phyloP scores from a whole-genome alignment of 2,888 invertebrate species.

The Uloborus plumipes region DNA sequence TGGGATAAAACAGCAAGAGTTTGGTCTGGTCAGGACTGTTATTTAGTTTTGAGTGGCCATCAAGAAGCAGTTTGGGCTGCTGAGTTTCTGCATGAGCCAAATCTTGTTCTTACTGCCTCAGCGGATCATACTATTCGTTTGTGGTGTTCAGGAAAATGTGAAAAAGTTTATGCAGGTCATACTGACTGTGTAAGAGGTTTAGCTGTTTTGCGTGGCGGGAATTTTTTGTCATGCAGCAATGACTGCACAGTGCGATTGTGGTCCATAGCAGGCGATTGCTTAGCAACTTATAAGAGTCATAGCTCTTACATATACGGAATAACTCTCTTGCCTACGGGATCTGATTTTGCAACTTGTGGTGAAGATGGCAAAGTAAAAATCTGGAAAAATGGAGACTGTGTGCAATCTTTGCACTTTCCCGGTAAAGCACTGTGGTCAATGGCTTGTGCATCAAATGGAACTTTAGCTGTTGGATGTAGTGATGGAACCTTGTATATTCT shows the following conservation, averaged over 20 bases:
- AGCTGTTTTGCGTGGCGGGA: slow-evolving; percentile 78
- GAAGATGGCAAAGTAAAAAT: slow-evolving; percentile 88
- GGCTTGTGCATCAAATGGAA: slow-evolving; percentile 84
- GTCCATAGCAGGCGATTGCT: slow-evolving; percentile 83
- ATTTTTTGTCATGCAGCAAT: slow-evolving; percentile 91
- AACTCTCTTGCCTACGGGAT: slow-evolving; percentile 72
- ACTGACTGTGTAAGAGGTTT: slow-evolving; percentile 91
- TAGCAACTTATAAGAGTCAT: slow-evolving; percentile 74
- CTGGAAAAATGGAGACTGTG: slow-evolving; percentile 77
- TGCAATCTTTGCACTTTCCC: slow-evolving; percentile 81
- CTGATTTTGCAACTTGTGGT: slow-evolving; percentile 84
- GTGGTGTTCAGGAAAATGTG: slow-evolving; percentile 82
- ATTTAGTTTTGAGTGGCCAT: slow-evolving; percentile 75
- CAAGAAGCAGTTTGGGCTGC: slow-evolving; percentile 87
- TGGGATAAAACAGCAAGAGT: slow-evolving; percentile 92
- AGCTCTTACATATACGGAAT: slow-evolving; percentile 71
- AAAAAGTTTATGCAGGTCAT: slow-evolving; percentile 78
- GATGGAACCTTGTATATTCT: slow-evolving; percentile 65
- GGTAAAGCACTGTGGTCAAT: slow-evolving; percentile 92
- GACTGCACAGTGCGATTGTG: slow-evolving; percentile 90
- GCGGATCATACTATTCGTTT: slow-evolving; percentile 92
- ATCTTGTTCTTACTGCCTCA: slow-evolving; percentile 83
- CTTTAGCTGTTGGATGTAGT: slow-evolving; percentile 86
- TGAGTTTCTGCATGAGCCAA: slow-evolving; percentile 71
- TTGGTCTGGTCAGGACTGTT: slow-evolving; percentile 79